Evolutionary conservation across 2,797 vertebrate species (phyloP).

Genomic region (Eulemur albifrons): DNA sequence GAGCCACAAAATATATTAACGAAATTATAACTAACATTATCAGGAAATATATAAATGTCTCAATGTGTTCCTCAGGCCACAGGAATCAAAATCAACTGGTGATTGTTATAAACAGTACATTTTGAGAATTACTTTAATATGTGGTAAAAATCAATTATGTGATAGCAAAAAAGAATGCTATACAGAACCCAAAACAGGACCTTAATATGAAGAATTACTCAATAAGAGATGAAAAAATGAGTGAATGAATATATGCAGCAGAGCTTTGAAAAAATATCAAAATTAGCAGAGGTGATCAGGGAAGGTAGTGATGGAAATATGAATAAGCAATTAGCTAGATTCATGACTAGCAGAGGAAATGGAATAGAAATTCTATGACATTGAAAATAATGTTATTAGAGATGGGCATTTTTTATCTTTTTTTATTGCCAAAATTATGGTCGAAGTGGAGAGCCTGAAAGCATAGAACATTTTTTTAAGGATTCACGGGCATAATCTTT

Average conservation of each 20-base stretch:
- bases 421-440: slow-evolving; percentile 46
- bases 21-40: background rate
- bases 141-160: background rate
- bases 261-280: background rate
- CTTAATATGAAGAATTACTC: background rate
- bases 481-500: background rate
- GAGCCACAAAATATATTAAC: background rate
- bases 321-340: slow-evolving; percentile 27
- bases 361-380: background rate
- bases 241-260: background rate
- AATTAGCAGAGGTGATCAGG: background rate
- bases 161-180: background rate
- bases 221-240: background rate
- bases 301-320: background rate
- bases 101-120: background rate
- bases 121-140: background rate
- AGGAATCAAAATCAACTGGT: background rate
- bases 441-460: background rate
- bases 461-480: background rate
- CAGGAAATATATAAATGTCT: background rate
- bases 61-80: background rate
- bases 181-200: background rate
- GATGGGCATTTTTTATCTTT: background rate
- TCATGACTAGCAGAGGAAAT: slow-evolving; percentile 6
- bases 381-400: slow-evolving; percentile 44